Evolutionary conservation across 2,113 vertebrate genomes (phyloP).

Genomic region (Sebastes fasciatus): DNA sequence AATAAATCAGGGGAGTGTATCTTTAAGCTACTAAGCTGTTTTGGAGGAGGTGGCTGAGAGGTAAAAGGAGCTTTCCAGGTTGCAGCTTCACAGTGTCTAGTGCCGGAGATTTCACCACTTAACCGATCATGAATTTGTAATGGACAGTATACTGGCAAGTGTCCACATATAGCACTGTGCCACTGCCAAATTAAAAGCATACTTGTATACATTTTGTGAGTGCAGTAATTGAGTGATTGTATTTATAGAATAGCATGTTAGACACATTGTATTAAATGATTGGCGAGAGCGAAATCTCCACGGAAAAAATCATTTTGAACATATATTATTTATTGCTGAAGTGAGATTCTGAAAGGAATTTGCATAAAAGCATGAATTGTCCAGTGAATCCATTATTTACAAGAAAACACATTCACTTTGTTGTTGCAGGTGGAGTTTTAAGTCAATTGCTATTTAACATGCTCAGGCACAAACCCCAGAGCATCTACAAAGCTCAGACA

Average conservation of each 20-base stretch:
- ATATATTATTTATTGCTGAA: too few species aligned
- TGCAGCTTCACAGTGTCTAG: background rate
- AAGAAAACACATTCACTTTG: background rate
- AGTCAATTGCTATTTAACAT: constrained; percentile 18
- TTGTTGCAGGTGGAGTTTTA: constrained; percentile 4
- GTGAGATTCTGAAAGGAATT: background rate
- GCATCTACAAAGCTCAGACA: background rate
- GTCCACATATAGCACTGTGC: background rate
- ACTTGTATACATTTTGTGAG: background rate
- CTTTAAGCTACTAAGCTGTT: background rate
- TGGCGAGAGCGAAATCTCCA: background rate
- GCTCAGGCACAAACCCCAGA: constrained; percentile 17
- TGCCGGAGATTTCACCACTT: constrained; percentile 29
- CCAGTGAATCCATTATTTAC: constrained; percentile 12
- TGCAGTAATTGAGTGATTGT: background rate
- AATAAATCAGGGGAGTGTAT: background rate
- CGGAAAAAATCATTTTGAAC: too few species aligned
- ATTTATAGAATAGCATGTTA: background rate
- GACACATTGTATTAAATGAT: background rate
- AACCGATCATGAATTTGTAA: constrained; percentile 36
- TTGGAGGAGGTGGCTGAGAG: constrained; percentile 4
- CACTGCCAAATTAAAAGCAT: constrained; percentile 1
- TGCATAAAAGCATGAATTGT: background rate
- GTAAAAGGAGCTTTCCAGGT: constrained; percentile 31
- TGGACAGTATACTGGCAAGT: constrained; percentile 2